These are phyloP conservation scores for Galago senegalensis DNA, from an alignment of 2,797 vertebrate species.

Conservation along the genomic window DNA sequence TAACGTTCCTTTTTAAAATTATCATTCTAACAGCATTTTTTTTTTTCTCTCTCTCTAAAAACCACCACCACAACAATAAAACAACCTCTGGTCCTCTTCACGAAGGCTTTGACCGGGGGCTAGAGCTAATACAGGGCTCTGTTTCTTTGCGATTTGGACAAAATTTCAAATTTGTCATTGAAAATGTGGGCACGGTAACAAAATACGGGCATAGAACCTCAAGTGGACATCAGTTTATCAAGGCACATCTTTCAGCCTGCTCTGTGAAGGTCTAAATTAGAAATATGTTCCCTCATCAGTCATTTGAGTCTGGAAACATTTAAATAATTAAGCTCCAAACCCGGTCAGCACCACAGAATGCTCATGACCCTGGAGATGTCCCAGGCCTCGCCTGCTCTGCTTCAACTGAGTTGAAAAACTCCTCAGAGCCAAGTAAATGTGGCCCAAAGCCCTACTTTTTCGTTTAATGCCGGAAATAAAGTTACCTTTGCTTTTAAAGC, in stretches of 20 bases:
- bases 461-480: not conserved
- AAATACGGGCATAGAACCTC: not conserved
- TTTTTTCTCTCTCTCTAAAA: slow-evolving; percentile 6
- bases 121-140: not conserved
- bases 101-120: not conserved
- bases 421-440: not conserved
- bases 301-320: slow-evolving; percentile 84
- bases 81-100: not conserved
- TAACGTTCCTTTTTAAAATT: slow-evolving; percentile 29
- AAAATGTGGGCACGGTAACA: not conserved
- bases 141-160: not conserved
- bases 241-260: not conserved
- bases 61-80: slow-evolving; percentile 57
- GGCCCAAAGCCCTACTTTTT: not conserved
- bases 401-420: not conserved
- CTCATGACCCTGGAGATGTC: slow-evolving; percentile 29
- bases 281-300: slow-evolving; percentile 79
- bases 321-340: slow-evolving; percentile 83
- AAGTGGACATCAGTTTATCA: not conserved
- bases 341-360: slow-evolving; percentile 40
- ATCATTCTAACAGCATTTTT: slow-evolving; percentile 69
- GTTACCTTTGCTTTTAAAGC: not conserved
- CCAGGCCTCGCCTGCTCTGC: not conserved
- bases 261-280: slow-evolving; percentile 64
- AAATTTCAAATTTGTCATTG: not conserved